Evolutionary conservation across 1,140 invertebrate genomes (phyloP).

Genomic region (Berghia stephanieae): DNA sequence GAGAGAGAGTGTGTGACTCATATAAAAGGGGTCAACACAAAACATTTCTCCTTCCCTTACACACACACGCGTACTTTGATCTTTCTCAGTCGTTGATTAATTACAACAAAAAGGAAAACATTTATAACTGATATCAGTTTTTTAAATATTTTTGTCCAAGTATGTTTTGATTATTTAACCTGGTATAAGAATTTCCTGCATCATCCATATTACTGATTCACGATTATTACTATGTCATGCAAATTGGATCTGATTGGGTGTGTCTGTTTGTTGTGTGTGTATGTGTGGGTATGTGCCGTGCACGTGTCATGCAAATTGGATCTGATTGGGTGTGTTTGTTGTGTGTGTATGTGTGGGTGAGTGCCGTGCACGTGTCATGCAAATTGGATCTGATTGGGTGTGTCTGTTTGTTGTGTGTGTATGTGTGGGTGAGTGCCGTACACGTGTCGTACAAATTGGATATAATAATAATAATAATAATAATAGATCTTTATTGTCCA

Average conservation of each 20-base stretch:
- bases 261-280: background rate
- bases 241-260: background rate
- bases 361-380: background rate
- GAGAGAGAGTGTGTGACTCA: no score
- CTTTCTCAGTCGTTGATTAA: no score
- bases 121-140: background rate
- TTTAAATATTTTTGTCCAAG: background rate
- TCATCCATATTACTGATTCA: background rate
- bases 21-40: no score
- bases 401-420: no score
- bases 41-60: no score
- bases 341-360: background rate
- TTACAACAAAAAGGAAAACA: no score
- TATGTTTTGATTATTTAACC: background rate
- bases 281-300: background rate
- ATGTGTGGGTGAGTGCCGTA: no score
- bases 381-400: background rate
- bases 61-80: no score
- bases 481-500: no score
- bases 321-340: slow-evolving; percentile 5
- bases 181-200: background rate
- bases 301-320: background rate
- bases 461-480: no score
- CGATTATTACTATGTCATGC: background rate
- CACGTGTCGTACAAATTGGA: no score